A percentile compares a stretch with the other conserved stretches of the same genome.
Evolutionary conservation across 2,797 vertebrate species (phyloP).

Genomic region (Xenops minutus): DNA sequence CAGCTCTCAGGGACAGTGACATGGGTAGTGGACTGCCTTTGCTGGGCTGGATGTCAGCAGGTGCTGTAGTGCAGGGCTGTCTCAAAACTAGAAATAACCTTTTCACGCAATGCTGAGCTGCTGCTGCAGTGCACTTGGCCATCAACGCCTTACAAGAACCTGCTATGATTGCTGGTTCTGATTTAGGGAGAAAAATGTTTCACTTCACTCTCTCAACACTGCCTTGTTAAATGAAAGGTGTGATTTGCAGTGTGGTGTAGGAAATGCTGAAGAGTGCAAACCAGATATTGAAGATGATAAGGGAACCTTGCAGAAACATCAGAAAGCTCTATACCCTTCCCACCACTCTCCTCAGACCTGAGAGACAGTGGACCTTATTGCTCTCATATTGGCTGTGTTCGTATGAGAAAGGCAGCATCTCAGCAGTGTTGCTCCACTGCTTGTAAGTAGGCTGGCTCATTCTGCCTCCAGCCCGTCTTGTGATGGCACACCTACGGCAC

Average conservation of each 20-base stretch:
- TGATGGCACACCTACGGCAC: accelerated
- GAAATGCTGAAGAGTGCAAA: background rate
- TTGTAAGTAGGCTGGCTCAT: background rate
- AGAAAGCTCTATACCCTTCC: background rate
- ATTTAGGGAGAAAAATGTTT: conserved; percentile 2
- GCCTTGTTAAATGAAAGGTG: background rate
- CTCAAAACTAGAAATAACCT: background rate
- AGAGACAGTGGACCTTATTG: background rate
- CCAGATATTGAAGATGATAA: background rate
- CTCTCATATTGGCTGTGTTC: background rate
- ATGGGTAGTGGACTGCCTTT: background rate
- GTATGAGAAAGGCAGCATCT: background rate
- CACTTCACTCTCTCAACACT: background rate
- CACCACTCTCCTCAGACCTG: background rate
- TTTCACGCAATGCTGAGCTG: background rate
- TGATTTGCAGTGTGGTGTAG: background rate
- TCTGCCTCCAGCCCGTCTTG: background rate
- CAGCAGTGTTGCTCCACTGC: accelerated
- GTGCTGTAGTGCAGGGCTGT: background rate
- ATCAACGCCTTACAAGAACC: background rate
- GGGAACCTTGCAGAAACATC: background rate
- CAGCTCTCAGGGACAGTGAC: accelerated
- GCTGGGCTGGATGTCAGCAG: accelerated
- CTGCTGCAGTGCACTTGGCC: background rate
- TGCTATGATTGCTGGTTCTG: background rate